These are phyloP conservation scores for Peromyscus melanophrys DNA, from an alignment of 2,797 vertebrate genomes.

Conservation along the genomic window DNA sequence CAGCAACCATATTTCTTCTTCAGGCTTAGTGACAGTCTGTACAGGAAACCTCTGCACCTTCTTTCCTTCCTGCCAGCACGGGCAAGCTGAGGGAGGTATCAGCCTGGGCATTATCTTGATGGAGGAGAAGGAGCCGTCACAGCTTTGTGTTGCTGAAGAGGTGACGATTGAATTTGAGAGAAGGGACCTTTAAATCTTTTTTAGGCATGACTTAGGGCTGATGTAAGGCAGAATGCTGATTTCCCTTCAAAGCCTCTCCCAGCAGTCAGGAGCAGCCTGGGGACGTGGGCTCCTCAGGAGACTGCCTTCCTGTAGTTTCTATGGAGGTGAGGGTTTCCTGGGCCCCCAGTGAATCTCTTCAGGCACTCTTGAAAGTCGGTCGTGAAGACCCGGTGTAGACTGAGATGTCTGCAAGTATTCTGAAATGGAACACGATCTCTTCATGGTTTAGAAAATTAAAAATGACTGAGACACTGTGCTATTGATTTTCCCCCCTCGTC, in stretches of 20 bases:
- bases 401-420: constrained; percentile 13
- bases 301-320: background rate
- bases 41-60: background rate
- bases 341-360: constrained; percentile 51
- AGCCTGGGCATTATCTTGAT: constrained; percentile 15
- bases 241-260: background rate
- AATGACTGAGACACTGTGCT: constrained; percentile 69
- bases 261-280: background rate
- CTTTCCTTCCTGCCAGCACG: background rate
- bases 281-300: background rate
- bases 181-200: constrained; percentile 71
- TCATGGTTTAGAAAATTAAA: constrained; percentile 77
- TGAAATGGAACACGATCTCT: constrained; percentile 63
- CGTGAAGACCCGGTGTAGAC: background rate
- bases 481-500: constrained; percentile 69
- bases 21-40: background rate
- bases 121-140: constrained; percentile 29
- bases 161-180: constrained; percentile 61
- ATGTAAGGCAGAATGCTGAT: background rate
- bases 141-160: constrained; percentile 50
- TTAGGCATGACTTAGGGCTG: constrained; percentile 50
- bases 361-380: constrained; percentile 14
- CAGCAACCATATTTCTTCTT: background rate
- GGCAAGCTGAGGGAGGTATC: background rate
- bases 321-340: background rate